phyloP scores from a whole-genome alignment of 1,140 invertebrate genomes.

The Brachionus angularis region DNA sequence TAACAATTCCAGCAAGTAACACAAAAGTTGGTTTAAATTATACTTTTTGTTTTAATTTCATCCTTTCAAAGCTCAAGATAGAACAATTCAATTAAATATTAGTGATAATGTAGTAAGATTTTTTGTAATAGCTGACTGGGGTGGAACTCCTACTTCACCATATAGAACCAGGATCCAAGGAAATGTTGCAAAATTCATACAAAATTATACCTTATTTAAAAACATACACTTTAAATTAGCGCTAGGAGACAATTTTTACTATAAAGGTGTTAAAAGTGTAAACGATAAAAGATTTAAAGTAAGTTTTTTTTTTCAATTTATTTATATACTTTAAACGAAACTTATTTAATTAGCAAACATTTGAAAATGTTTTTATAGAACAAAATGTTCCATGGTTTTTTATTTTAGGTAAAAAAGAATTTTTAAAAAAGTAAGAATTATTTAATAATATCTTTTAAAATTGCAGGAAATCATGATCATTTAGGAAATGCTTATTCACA shows the following conservation, averaged over 20 bases:
- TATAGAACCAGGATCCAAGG: slow-evolving; percentile 53
- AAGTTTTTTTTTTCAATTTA: not conserved
- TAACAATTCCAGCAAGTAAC: too few relatives aligned
- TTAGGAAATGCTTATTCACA: slow-evolving; percentile 57
- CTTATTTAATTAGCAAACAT: slow-evolving; percentile 47
- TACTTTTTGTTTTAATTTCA: too few relatives aligned
- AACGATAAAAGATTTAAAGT: slow-evolving; percentile 57
- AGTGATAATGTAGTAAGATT: slow-evolving; percentile 46
- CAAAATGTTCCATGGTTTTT: slow-evolving; percentile 55
- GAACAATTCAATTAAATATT: too few relatives aligned
- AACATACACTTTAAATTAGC: slow-evolving; percentile 52
- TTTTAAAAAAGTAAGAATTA: too few relatives aligned
- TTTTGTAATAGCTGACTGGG: slow-evolving; percentile 56
- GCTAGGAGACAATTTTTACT: slow-evolving; percentile 59
- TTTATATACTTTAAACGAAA: not conserved
- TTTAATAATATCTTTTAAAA: not conserved
- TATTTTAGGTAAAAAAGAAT: slow-evolving; percentile 46
- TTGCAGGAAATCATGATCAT: slow-evolving; percentile 59
- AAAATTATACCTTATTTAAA: slow-evolving; percentile 47
- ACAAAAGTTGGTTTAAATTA: too few relatives aligned
- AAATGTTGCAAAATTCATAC: slow-evolving; percentile 53
- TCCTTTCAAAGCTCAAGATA: too few relatives aligned
- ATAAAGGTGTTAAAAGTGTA: slow-evolving; percentile 54
- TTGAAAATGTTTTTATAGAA: slow-evolving; percentile 48
- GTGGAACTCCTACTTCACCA: slow-evolving; percentile 52